These are phyloP conservation scores for Diabrotica virgifera DNA, from an alignment of 1,140 invertebrate species.

Conservation along the genomic window DNA sequence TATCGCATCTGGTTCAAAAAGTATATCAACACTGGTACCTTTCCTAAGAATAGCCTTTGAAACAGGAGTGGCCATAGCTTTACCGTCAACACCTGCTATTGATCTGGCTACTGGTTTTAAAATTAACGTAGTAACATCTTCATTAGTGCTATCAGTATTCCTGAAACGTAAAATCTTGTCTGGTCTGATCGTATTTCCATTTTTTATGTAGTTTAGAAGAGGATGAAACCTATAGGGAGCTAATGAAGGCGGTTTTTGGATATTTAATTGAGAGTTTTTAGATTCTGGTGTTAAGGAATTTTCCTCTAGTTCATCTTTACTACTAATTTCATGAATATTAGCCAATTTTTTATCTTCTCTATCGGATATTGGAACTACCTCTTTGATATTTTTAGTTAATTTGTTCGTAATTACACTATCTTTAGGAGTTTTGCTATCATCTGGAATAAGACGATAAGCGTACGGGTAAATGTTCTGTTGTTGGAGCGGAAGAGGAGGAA, in stretches of 20 bases:
- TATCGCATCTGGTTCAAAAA: slow-evolving; percentile 62
- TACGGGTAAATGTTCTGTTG: too few relatives aligned
- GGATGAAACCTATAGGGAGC: slow-evolving; percentile 37
- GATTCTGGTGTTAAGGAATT: too few relatives aligned
- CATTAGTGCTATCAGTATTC: slow-evolving; percentile 29
- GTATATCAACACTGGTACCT: slow-evolving; percentile 54
- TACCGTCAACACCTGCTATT: slow-evolving; percentile 59
- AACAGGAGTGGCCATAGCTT: slow-evolving; percentile 65
- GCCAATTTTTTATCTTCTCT: too few relatives aligned
- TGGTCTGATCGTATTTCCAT: slow-evolving; percentile 33
- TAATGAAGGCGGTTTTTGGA: slow-evolving; percentile 23
- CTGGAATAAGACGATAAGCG: too few relatives aligned
- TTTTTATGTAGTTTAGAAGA: slow-evolving; percentile 38
- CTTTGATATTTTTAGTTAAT: too few relatives aligned
- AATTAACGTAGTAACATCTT: slow-evolving; percentile 51
- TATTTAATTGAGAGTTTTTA: background rate
- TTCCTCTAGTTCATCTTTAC: background rate
- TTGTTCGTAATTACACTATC: too few relatives aligned
- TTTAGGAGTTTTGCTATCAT: too few relatives aligned
- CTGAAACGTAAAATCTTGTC: slow-evolving; percentile 36
- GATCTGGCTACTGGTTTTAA: slow-evolving; percentile 63
- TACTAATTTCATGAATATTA: background rate
- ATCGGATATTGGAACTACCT: too few relatives aligned
- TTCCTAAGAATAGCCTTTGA: slow-evolving; percentile 55
- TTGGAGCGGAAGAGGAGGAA: background rate